Base-by-base conservation (phyloP, 2,797 vertebrate genomes). In the Mormyrus hasselquistii region DNA sequence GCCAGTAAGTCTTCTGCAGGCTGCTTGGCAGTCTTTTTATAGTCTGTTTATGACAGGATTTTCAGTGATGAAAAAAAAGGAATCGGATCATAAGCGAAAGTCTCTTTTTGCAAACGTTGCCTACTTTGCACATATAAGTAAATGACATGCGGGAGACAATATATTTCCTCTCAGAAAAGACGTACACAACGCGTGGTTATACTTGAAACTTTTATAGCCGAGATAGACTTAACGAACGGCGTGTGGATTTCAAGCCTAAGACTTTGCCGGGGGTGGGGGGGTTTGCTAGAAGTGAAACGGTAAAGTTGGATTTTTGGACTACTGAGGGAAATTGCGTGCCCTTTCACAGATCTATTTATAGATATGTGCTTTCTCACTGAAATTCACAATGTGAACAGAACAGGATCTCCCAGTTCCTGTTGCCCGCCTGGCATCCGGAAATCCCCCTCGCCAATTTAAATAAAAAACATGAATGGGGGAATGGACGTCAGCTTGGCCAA, bases 391-490 rank as follows among this genome's bases (percentile, higher is more conserved):
- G 25, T 57, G 16, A 89, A 91, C 91, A 91, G 16, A 89, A 91
- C 91, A 91, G 90, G 90, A 92, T 91, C 62, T 89, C 65, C 89
- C 90, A 69, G 25, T 87, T 76, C 57, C 83, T 59, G 50, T 86
- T 14, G 57, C 88, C 53, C 25, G 49, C 19, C 7, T 5, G 3
- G n/a, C 2, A 1, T 47, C 88, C 55, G 25, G 57, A 16, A 88
- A 41, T 7, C 65, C 10, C 62, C 22, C 14, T 7, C 90, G 4
- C 1, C 2, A 0, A 86, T 90, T 86, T 88, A 73, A 92, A 90
- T 88, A 34, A 90, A 91, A 92, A 90, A 62, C 69, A 90, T 89
- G 86, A 91, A 91, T 90, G 89, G 88, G 88, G 87, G 14, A 14
- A 9, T 49, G 49, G 10, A 90, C 59, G 89, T 90, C 89, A 90